A percentile compares a stretch with the other conserved stretches of the same genome.
These are phyloP conservation scores for Trichechus manatus DNA, from an alignment of 2,113 vertebrate genomes.

Conservation along the genomic window DNA sequence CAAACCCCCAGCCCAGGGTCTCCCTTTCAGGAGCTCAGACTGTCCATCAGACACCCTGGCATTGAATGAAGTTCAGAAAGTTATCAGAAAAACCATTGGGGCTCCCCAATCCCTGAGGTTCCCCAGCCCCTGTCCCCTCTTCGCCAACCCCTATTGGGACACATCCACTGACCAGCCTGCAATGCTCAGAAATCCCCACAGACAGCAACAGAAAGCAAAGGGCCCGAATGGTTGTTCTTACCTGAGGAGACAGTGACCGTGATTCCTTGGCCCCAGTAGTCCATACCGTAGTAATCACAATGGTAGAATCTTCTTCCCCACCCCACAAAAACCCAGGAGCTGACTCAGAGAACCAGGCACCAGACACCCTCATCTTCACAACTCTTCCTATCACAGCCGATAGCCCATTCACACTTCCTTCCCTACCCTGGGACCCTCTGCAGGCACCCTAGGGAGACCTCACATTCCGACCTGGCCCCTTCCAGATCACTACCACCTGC, in stretches of 20 bases:
- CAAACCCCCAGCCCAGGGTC: not conserved
- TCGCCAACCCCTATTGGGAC: too few species aligned
- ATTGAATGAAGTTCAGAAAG: not conserved
- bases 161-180: rapidly evolving
- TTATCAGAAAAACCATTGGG: not conserved
- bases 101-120: rapidly evolving
- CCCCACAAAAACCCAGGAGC: not conserved
- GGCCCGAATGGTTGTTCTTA: conserved; percentile 61
- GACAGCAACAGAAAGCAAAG: not conserved
- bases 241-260: conserved; percentile 86
- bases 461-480: not conserved
- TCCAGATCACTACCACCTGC: not conserved
- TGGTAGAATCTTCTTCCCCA: rapidly evolving
- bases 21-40: too few species aligned
- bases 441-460: too few species aligned
- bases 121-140: not conserved
- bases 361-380: rapidly evolving
- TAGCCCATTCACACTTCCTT: rapidly evolving
- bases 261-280: conserved; percentile 85
- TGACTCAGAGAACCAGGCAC: not conserved
- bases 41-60: rapidly evolving
- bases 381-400: rapidly evolving
- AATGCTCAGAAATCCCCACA: not conserved
- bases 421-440: not conserved
- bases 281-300: conserved; percentile 54